Percentiles rank a stretch among this genome's conserved stretches.
Evolutionary conservation across 2,888 invertebrate genomes (phyloP).

Genomic region (Cremastinae sp.): DNA sequence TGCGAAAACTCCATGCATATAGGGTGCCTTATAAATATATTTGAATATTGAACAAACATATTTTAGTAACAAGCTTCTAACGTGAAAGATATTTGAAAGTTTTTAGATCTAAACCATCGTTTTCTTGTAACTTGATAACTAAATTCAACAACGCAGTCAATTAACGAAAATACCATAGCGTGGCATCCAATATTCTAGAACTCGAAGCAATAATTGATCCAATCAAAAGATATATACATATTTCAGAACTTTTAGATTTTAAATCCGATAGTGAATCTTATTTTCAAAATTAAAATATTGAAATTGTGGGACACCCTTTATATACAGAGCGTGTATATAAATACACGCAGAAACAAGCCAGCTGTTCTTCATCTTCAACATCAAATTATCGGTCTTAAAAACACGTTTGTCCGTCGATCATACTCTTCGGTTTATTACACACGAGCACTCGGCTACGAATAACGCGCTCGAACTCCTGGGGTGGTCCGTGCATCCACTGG

Average conservation of each 20-base stretch:
- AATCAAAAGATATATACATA: no score
- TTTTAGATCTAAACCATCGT: no score
- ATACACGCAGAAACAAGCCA: constrained; percentile 3
- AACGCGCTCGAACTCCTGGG: constrained; percentile 22
- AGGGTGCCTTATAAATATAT: neutral
- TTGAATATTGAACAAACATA: neutral
- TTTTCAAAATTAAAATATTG: no score
- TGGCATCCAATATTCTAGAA: no score
- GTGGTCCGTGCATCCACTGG: constrained; percentile 49
- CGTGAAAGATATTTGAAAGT: no score
- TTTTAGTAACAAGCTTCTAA: no score
- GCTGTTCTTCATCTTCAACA: constrained; percentile 42
- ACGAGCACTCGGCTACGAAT: constrained; percentile 1
- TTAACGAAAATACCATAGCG: no score
- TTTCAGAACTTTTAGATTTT: no score
- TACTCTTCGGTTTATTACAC: constrained; percentile 17
- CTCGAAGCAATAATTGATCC: no score
- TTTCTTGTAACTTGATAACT: no score
- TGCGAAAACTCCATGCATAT: constrained; percentile 17
- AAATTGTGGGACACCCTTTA: constrained; percentile 8
- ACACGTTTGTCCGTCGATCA: constrained; percentile 51
- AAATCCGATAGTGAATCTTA: no score
- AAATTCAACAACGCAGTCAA: no score
- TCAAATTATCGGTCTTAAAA: constrained; percentile 54
- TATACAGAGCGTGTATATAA: constrained; percentile 8